A percentile compares a stretch with the other conserved stretches of the same genome.
Evolutionary conservation across 53 echinoderm and acorn worm species (phyloP).

Genomic region (Glandiceps talaboti): DNA sequence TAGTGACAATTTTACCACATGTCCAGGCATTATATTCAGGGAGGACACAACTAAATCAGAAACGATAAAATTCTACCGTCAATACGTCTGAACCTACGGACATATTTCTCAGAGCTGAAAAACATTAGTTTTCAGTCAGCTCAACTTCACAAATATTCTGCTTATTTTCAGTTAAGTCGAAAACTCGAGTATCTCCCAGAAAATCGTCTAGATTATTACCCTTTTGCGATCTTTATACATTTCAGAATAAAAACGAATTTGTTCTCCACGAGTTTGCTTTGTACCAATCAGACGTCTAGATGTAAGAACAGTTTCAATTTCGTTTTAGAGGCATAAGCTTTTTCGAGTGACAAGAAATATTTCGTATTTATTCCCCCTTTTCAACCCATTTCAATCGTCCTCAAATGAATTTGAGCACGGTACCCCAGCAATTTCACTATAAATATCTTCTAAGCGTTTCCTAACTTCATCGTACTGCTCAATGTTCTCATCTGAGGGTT

Average conservation of each 20-base stretch:
- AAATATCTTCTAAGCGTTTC: background rate
- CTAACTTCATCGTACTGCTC: background rate
- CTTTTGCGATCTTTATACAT: background rate
- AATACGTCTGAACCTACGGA: too few species aligned
- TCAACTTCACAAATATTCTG: too few species aligned
- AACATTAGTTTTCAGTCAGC: too few species aligned
- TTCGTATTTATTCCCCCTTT: background rate
- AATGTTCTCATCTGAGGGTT: background rate
- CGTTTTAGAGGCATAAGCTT: background rate
- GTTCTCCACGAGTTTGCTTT: background rate
- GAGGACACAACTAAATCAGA: too few species aligned
- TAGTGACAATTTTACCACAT: too few species aligned
- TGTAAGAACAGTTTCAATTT: background rate
- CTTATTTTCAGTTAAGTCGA: too few species aligned
- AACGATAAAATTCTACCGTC: too few species aligned
- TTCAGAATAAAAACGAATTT: background rate
- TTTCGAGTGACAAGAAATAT: background rate
- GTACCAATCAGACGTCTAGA: background rate
- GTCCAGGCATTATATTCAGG: too few species aligned
- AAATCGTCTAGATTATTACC: background rate
- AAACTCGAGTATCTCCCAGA: too few species aligned
- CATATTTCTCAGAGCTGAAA: too few species aligned
- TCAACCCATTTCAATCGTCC: background rate
- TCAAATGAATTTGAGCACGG: background rate
- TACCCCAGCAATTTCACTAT: background rate